phyloP scores from a whole-genome alignment of 2,113 vertebrate species.

The Bos indicus region DNA sequence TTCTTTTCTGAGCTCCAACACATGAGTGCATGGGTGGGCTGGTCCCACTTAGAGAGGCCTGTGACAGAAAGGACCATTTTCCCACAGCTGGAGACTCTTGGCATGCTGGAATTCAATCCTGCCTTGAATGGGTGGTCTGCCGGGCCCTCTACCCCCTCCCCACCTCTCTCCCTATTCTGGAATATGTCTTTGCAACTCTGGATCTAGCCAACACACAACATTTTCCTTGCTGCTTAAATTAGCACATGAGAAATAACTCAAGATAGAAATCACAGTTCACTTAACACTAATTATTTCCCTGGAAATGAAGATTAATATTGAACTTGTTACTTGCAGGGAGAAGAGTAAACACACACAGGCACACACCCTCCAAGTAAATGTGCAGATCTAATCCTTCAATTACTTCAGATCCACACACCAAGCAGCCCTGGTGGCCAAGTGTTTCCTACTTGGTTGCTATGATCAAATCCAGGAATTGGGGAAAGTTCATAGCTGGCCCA shows the following conservation, averaged over 20 bases:
- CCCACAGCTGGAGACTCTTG: conserved; percentile 51
- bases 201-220: not conserved
- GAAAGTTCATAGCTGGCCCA: not conserved
- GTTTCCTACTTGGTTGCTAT: not conserved
- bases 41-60: conserved; percentile 1
- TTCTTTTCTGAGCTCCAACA: not conserved
- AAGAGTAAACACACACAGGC: not conserved
- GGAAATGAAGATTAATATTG: conserved; percentile 64
- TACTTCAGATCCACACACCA: not conserved
- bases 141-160: too few species aligned
- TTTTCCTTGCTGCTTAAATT: conserved; percentile 35
- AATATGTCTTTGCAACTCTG: not conserved
- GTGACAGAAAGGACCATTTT: conserved; percentile 36
- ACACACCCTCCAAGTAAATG: not conserved
- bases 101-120: conserved; percentile 24
- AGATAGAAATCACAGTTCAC: conserved; percentile 61
- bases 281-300: conserved; percentile 67
- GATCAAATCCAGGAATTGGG: not conserved
- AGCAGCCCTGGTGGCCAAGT: not conserved
- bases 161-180: not conserved
- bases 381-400: not conserved
- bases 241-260: conserved; percentile 50
- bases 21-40: conserved; percentile 15
- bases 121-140: conserved; percentile 23
- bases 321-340: conserved; percentile 44